Conservation (phyloP, 1,140 invertebrate genomes). For the Steinernema feltiae region DNA sequence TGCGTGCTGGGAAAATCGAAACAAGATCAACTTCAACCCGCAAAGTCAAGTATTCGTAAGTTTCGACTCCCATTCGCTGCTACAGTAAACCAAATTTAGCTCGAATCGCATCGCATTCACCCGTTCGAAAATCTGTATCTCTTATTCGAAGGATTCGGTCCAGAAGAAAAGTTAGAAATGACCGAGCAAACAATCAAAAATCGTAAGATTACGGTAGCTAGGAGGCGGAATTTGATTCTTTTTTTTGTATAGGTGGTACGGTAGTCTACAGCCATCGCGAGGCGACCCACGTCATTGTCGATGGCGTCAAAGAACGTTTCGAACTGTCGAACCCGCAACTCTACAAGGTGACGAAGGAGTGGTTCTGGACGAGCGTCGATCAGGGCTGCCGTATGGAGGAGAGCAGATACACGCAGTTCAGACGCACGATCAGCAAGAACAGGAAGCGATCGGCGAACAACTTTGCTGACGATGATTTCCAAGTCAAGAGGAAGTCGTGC, state of each 20-base stretch:
- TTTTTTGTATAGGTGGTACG: slow-evolving; percentile 4
- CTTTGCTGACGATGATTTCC: not conserved
- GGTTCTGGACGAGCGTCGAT: slow-evolving; percentile 95
- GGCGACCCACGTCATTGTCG: slow-evolving; percentile 28
- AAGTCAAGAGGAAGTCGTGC: too few relatives aligned
- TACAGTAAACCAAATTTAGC: too few relatives aligned
- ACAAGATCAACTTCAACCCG: slow-evolving; percentile 62
- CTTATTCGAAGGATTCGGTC: slow-evolving; percentile 79
- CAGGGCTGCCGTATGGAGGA: slow-evolving; percentile 85
- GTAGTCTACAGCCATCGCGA: slow-evolving; percentile 1
- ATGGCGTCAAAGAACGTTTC: slow-evolving; percentile 32
- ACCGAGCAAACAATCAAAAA: slow-evolving; percentile 68
- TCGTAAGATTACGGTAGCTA: not conserved
- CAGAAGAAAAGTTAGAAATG: slow-evolving; percentile 83
- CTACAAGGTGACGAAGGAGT: slow-evolving; percentile 64
- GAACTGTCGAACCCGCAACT: slow-evolving; percentile 40
- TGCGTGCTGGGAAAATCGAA: slow-evolving; percentile 70
- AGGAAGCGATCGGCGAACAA: not conserved
- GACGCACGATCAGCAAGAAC: not conserved
- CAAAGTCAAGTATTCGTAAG: not conserved
- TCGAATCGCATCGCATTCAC: slow-evolving; percentile 68
- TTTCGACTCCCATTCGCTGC: too few relatives aligned
- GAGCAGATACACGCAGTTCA: slow-evolving; percentile 17
- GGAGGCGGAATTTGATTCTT: not conserved
- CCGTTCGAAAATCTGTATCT: slow-evolving; percentile 78